Evolutionary conservation across 64 coral and sea anemone species (phyloP).

Genomic region (Orbicella faveolata): DNA sequence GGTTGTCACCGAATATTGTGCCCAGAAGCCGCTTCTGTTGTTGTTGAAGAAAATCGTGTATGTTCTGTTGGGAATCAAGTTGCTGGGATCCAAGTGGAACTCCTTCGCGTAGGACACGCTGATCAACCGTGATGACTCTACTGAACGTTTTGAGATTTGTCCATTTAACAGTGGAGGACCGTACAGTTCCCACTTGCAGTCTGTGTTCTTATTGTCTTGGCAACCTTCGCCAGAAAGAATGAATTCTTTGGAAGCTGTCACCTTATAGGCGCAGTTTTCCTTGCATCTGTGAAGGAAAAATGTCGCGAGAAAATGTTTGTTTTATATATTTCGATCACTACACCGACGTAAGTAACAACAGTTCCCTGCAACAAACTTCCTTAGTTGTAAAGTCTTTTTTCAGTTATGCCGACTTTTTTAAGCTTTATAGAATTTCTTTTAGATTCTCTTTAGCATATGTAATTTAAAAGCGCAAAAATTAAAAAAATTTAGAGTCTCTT

Average conservation of each 20-base stretch:
- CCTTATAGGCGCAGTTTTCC: conserved; percentile 44
- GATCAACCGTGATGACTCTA: background rate
- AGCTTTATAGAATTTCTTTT: too few relatives aligned
- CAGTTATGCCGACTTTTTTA: too few relatives aligned
- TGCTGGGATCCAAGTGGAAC: conserved; percentile 14
- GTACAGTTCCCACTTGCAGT: conserved; percentile 29
- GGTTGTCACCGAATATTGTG: conserved; percentile 25
- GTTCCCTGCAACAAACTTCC: too few relatives aligned
- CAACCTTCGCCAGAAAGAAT: conserved; percentile 17
- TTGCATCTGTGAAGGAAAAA: conserved; percentile 26
- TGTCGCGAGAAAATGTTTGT: background rate
- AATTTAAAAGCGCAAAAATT: too few relatives aligned
- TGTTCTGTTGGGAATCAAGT: conserved; percentile 19
- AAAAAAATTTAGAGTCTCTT: too few relatives aligned
- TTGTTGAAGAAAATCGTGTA: conserved; percentile 31
- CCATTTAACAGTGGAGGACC: background rate
- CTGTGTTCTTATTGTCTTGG: conserved; percentile 2
- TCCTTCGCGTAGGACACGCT: background rate
- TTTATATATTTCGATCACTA: background rate
- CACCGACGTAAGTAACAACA: too few relatives aligned
- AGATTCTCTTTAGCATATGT: too few relatives aligned
- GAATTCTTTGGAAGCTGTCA: conserved; percentile 1
- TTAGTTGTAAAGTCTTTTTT: too few relatives aligned
- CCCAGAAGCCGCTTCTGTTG: background rate
- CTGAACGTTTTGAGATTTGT: background rate